Conservation (phyloP, 2,888 invertebrate species). For the Archips crataeganus region DNA sequence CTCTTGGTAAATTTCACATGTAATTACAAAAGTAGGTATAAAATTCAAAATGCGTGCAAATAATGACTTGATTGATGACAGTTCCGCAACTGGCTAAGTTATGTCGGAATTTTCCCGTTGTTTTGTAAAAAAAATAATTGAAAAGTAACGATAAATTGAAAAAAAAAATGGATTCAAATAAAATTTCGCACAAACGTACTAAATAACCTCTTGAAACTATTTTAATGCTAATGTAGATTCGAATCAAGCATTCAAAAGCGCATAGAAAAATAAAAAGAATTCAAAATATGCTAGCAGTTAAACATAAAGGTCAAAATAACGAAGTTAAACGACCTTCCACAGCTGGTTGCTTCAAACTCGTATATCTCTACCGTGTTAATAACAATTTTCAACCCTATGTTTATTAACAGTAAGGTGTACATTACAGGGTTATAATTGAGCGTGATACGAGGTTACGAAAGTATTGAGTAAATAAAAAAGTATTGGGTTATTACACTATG, state of each 20-base stretch:
- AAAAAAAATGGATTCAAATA: background rate
- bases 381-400: background rate
- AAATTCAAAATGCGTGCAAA: too few relatives aligned
- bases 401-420: background rate
- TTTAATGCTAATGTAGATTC: conserved; percentile 22
- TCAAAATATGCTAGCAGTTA: conserved; percentile 20
- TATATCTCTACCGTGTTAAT: background rate
- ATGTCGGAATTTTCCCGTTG: too few relatives aligned
- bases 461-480: background rate
- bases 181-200: background rate
- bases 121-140: too few relatives aligned
- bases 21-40: too few relatives aligned
- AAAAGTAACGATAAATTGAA: too few relatives aligned
- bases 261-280: conserved; percentile 4
- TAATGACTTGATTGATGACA: background rate
- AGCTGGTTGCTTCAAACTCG: conserved; percentile 46
- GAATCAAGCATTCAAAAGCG: conserved; percentile 8
- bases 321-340: conserved; percentile 71
- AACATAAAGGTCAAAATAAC: conserved; percentile 57
- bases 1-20: too few relatives aligned
- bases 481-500: conserved; percentile 61
- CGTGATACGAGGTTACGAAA: conserved; percentile 1
- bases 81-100: too few relatives aligned
- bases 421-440: background rate
- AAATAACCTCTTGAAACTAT: conserved; percentile 3